Base-by-base conservation (phyloP, 2,113 vertebrate species). In the Alethe diademata region DNA sequence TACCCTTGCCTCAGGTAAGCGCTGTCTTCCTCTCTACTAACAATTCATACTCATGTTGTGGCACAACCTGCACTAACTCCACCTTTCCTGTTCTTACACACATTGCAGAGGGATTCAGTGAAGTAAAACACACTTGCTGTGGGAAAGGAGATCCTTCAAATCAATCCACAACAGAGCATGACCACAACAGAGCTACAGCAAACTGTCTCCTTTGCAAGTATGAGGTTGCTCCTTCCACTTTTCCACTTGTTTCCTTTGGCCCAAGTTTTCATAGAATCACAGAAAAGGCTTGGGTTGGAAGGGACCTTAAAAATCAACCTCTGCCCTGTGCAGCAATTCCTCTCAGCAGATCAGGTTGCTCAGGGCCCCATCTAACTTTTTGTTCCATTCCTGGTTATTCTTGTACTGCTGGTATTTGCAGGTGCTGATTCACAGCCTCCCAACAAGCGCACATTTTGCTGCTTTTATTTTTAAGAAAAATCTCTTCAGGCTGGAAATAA, bases 371-470 rank as follows among this genome's bases (percentile, higher is more conserved):
- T 54, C 14, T 18, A 90, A 42, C 29, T 31, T 90, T 82, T 86
- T 92, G 57, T 88, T 75, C 58, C 14, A 16, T 42, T 54, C 48
- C 70, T 42, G 33, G 33, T 51, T 90, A 78, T 84, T 86, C 80
- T 80, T 6, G 1, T 48, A 48, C 48, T 15, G 25, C 36, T 74
- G 91, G 38, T 78, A 81, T 78, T 81, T 78, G 66, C 89, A 93
- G 86, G 86, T 89, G 57, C 61, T 85, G 86, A 87, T 69, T 92
- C 91, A 85, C 42, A 78, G 53, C 65, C 76, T 91, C 65, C 18
- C 40, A 75, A 74, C 28, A 47, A 8, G 31, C 0, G 1, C 26
- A 64, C 0, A 0, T 92, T 65, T 58, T 45, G 25, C 36, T 69
- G 83, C 36, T 71, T 86, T 82, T 40, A 51, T 83, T 51, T 88